Evolutionary conservation across 2,113 vertebrate genomes (phyloP), one percentile per base, ranked within the genome.

Genomic region (Carassius auratus): DNA sequence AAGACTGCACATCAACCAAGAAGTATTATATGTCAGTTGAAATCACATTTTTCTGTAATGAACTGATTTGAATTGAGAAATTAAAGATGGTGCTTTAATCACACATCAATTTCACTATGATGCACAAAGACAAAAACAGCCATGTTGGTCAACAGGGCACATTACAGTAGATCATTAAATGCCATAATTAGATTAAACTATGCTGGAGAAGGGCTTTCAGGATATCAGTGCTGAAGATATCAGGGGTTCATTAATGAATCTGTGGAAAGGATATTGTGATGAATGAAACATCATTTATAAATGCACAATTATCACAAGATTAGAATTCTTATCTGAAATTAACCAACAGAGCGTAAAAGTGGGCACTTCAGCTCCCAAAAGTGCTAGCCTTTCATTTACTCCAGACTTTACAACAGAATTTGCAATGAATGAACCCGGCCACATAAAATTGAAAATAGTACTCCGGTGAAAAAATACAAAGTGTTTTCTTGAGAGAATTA

Each of bases 221-320:
- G 33, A 71, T 38, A 71, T 71, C 69, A 36, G 66, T 36, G 66
- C 66, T 36, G 66, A 69, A 36, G 33, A 45, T n/a, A 74, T 74
- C 71, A 74, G 5, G n/a, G 42, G 42, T 50, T 75, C 71, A 50
- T 26, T 75, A 75, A 75, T 50, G 71, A 75, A 74, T 48, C 42
- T 50, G 68, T 42, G 42, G 42, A 75, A 50, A 6, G 1, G 21
- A 50, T 75, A 48, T 14, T 7, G n/a, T 50, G 42, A 75, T 75
- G 14, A 48, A 74, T 23, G 5, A 23, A 48, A n/a, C 5, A 74
- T 74, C 4, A 23, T 75, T 48, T 75, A 48, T 48, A 74, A 74
- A 75, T 48, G 21, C 12, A 23, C 71, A 48, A 8, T 26, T 48
- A 50, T 75, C 42, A 15, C 42, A 50, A 48, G n/a, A 75, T 75